These are phyloP conservation scores for Sinocyclocheilus grahami DNA, from an alignment of 2,113 vertebrate genomes.

Conservation along the genomic window DNA sequence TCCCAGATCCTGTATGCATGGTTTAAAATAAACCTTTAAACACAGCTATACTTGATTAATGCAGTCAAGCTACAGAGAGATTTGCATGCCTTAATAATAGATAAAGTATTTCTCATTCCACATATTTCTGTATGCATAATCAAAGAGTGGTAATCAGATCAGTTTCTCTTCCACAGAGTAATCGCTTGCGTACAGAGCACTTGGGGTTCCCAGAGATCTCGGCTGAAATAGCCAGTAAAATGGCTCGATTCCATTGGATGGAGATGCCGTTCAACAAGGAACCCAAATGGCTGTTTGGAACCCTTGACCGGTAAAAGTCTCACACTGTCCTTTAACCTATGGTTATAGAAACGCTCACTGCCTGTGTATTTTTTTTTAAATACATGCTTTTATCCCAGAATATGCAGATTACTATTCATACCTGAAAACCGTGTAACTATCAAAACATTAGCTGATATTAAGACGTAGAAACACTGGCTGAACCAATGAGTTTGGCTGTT, in stretches of 20 bases:
- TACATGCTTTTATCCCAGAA: background rate
- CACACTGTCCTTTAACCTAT: background rate
- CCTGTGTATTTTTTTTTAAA: background rate
- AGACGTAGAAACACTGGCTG: background rate
- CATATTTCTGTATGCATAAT: background rate
- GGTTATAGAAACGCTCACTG: background rate
- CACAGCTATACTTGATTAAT: background rate
- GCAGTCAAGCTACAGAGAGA: background rate
- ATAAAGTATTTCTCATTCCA: background rate
- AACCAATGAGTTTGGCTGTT: background rate
- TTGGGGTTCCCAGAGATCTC: constrained; percentile 81
- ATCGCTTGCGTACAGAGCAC: constrained; percentile 81
- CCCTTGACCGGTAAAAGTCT: constrained; percentile 82
- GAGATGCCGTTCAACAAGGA: constrained; percentile 96
- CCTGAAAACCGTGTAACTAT: background rate
- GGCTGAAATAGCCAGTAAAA: constrained; percentile 82
- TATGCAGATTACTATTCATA: background rate
- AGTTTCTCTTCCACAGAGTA: constrained; percentile 71
- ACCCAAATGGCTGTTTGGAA: constrained; percentile 91
- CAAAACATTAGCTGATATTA: background rate
- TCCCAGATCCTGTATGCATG: background rate
- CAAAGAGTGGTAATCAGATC: background rate
- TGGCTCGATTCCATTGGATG: constrained; percentile 92
- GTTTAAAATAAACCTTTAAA: constrained; percentile 3
- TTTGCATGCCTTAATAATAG: background rate